Percentiles rank a stretch among this genome's conserved stretches.
Conservation (phyloP, 2,113 vertebrate species). For the Dipodomys ordii region DNA sequence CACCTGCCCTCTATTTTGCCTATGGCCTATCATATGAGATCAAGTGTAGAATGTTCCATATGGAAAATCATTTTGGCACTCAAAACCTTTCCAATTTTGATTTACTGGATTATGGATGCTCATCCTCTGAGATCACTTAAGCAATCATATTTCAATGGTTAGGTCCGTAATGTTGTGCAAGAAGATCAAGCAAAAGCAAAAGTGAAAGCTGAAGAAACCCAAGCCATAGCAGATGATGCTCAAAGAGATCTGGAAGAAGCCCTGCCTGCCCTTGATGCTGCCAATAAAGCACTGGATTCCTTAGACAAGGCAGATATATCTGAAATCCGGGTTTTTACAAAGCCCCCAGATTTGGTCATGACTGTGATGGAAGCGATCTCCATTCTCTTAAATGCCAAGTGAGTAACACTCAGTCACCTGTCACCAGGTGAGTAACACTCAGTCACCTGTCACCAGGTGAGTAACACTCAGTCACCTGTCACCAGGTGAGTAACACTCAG, state of each 20-base stretch:
- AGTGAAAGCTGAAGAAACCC: constrained; percentile 91
- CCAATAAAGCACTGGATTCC: constrained; percentile 90
- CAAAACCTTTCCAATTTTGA: background rate
- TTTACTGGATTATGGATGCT: background rate
- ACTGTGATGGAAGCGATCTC: constrained; percentile 92
- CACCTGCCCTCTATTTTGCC: background rate
- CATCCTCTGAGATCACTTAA: background rate
- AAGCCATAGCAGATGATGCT: constrained; percentile 91
- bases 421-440: constrained; percentile 82
- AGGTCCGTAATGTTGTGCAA: constrained; percentile 89
- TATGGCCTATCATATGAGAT: background rate
- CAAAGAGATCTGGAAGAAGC: constrained; percentile 92
- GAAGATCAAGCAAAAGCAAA: constrained; percentile 91
- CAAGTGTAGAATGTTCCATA: background rate
- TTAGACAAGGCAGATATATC: constrained; percentile 93
- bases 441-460: constrained; percentile 87
- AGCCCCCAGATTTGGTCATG: constrained; percentile 92
- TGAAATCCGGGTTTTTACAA: constrained; percentile 93
- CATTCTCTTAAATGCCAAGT: constrained; percentile 91
- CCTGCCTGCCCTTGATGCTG: constrained; percentile 89
- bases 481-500: constrained; percentile 87
- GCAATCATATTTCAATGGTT: background rate
- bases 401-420: constrained; percentile 71
- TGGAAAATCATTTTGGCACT: background rate
- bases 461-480: constrained; percentile 71